Percentiles rank a stretch among this genome's conserved stretches.
Evolutionary conservation across 2,113 vertebrate species (phyloP).

Genomic region (Rhinichthys klamathensis): DNA sequence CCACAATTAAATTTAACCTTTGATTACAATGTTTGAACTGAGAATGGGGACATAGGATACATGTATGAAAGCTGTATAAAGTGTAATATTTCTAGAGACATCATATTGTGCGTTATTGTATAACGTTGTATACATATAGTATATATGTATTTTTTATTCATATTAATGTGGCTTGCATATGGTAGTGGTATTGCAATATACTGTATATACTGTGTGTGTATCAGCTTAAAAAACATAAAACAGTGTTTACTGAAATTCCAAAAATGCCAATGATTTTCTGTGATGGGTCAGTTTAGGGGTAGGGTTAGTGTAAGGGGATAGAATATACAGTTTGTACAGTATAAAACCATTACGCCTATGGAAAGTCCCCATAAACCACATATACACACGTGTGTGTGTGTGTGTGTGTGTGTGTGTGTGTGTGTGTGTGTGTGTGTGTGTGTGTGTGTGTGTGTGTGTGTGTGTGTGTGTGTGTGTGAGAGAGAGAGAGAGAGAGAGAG

Average conservation of each 20-base stretch:
- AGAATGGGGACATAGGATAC: not conserved
- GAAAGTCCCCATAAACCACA: no score
- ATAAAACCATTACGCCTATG: no score
- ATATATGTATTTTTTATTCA: conserved; percentile 52
- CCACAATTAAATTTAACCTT: not conserved
- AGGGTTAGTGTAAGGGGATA: no score
- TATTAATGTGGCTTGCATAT: conserved; percentile 43
- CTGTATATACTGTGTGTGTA: no score
- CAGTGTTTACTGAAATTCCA: no score
- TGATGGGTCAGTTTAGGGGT: no score
- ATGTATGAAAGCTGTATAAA: not conserved
- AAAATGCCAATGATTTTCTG: no score
- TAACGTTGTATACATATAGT: no score
- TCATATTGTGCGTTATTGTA: not conserved
- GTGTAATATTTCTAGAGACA: not conserved
- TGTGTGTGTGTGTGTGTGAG: not conserved
- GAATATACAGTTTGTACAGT: no score
- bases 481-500: no score
- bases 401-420: not conserved
- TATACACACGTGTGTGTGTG: no score
- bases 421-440: not conserved
- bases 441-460: not conserved
- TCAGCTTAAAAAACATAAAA: not conserved
- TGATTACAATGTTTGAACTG: not conserved
- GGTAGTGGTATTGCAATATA: not conserved